A percentile compares a stretch with the other conserved stretches of the same genome.
Conservation (phyloP, 2,797 vertebrate species). For the Valencia hispanica region DNA sequence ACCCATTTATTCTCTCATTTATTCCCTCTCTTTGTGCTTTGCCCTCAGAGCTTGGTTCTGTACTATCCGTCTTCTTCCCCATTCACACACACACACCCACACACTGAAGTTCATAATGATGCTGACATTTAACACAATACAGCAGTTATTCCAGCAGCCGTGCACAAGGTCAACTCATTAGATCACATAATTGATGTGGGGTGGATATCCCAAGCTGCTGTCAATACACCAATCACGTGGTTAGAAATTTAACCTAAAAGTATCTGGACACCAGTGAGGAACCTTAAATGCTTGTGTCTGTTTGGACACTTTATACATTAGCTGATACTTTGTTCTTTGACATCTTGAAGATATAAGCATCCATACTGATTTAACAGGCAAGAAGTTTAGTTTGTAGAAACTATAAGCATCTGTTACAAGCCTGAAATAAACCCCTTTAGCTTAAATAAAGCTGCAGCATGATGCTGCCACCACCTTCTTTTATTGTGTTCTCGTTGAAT, state of each 20-base stretch:
- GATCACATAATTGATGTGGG: conserved; percentile 63
- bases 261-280: conserved; percentile 32
- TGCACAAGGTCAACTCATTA: conserved; percentile 73
- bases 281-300: conserved; percentile 19
- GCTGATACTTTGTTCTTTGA: conserved; percentile 33
- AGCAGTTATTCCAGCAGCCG: conserved; percentile 50
- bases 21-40: conserved; percentile 10
- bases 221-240: conserved; percentile 44
- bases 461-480: neutral
- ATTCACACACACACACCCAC: conserved; percentile 29
- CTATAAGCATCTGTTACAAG: neutral
- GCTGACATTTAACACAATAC: conserved; percentile 69
- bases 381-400: conserved; percentile 9
- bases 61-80: conserved; percentile 11
- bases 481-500: neutral
- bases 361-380: neutral
- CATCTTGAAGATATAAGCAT: conserved; percentile 39
- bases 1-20: conserved; percentile 17
- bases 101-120: conserved; percentile 50
- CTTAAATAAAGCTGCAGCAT: neutral
- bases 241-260: conserved; percentile 41
- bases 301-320: conserved; percentile 12
- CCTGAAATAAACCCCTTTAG: neutral
- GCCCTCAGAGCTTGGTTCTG: conserved; percentile 14
- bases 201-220: conserved; percentile 41